These are phyloP conservation scores for Fregetta grallaria DNA, from an alignment of 2,113 vertebrate species.

Conservation along the genomic window DNA sequence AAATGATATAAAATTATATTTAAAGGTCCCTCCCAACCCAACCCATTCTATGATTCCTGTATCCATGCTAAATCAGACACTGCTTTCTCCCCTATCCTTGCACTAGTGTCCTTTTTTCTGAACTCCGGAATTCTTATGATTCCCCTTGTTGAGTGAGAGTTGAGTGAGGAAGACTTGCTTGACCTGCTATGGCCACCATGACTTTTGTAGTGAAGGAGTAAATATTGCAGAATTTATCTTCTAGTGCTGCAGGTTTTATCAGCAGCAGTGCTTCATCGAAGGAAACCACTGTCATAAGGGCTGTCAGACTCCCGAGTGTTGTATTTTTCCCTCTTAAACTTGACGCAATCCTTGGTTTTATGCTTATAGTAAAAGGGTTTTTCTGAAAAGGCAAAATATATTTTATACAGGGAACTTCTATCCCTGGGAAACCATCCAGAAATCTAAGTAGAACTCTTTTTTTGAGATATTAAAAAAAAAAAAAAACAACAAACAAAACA, in stretches of 20 bases:
- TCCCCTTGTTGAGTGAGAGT: background rate
- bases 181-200: background rate
- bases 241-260: background rate
- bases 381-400: background rate
- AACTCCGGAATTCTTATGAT: background rate
- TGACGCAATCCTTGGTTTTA: background rate
- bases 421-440: background rate
- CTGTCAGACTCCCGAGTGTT: background rate
- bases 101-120: background rate
- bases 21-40: background rate
- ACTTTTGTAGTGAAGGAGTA: background rate
- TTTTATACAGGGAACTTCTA: background rate
- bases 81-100: background rate
- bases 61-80: background rate
- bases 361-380: background rate
- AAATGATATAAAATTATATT: background rate
- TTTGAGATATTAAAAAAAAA: background rate
- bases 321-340: background rate
- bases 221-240: background rate
- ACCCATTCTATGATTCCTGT: background rate
- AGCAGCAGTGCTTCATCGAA: background rate
- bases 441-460: background rate
- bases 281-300: background rate
- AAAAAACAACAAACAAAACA: background rate
- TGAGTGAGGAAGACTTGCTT: background rate